A percentile compares a stretch with the other conserved stretches of the same genome.
Conservation (phyloP, 2,113 vertebrate genomes). For the Etheostoma cragini region DNA sequence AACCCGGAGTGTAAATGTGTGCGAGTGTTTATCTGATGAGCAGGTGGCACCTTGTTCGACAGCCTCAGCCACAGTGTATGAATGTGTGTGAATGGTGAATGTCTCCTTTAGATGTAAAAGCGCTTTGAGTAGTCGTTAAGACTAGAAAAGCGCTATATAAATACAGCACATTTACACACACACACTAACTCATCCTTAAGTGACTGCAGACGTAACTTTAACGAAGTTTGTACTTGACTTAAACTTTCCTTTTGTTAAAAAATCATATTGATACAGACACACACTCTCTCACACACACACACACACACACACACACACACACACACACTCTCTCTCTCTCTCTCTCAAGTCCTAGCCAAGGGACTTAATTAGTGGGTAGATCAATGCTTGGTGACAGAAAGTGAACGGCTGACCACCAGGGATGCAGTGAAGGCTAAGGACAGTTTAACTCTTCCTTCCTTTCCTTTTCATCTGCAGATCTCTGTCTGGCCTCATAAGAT, state of each 20-base stretch:
- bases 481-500: not conserved
- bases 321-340: not conserved
- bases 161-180: no score
- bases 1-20: no score
- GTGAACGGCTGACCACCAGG: slow-evolving; percentile 32
- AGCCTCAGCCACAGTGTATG: no score
- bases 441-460: slow-evolving; percentile 45
- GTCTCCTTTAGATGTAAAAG: no score
- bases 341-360: slow-evolving; percentile 12
- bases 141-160: no score
- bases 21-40: no score
- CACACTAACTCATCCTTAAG: not conserved
- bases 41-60: no score
- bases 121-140: no score
- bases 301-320: not conserved
- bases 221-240: not conserved
- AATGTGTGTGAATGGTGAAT: no score
- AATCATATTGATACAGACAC: not conserved
- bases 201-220: not conserved
- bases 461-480: slow-evolving; percentile 20
- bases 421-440: slow-evolving; percentile 40
- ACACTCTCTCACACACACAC: not conserved
- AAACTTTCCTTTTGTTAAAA: not conserved
- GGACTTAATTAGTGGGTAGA: slow-evolving; percentile 60
- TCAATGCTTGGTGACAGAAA: slow-evolving; percentile 60